phyloP scores from a whole-genome alignment of 2,888 invertebrate species.

The Ceriagrion tenellum region DNA sequence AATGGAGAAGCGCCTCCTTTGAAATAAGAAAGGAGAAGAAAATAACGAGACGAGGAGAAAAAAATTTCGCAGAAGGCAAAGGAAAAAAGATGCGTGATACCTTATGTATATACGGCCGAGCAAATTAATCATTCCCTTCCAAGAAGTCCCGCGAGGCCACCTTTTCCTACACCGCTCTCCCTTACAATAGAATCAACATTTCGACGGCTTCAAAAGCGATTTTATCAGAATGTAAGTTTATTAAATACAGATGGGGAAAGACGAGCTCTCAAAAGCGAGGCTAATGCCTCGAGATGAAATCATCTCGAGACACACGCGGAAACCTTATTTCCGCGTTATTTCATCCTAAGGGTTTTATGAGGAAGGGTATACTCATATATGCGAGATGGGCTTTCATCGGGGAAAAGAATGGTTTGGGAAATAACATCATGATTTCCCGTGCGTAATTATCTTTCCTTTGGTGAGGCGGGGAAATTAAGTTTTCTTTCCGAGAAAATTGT shows the following conservation, averaged over 20 bases:
- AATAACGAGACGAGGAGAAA: no score
- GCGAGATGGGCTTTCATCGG: not conserved
- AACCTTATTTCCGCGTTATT: not conserved
- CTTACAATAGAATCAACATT: conserved; percentile 20
- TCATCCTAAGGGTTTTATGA: not conserved
- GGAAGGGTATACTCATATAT: not conserved
- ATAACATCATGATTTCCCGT: not conserved
- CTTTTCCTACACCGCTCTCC: not conserved
- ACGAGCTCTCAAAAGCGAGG: not conserved
- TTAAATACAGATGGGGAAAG: not conserved
- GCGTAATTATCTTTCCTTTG: not conserved
- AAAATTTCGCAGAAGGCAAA: no score
- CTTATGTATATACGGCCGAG: not conserved
- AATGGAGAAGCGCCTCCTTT: no score
- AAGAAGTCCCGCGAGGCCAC: not conserved
- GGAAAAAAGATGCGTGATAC: no score
- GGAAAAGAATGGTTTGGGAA: not conserved
- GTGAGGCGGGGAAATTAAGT: not conserved
- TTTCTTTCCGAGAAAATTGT: not conserved
- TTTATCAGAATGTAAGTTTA: not conserved
- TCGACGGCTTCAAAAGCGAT: not conserved
- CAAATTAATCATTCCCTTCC: not conserved
- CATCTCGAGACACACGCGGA: not conserved
- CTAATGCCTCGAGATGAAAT: not conserved
- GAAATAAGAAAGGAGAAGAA: no score